Evolutionary conservation across 2,113 vertebrate species (phyloP).

Genomic region (Pseudolaguvia tuberculata): DNA sequence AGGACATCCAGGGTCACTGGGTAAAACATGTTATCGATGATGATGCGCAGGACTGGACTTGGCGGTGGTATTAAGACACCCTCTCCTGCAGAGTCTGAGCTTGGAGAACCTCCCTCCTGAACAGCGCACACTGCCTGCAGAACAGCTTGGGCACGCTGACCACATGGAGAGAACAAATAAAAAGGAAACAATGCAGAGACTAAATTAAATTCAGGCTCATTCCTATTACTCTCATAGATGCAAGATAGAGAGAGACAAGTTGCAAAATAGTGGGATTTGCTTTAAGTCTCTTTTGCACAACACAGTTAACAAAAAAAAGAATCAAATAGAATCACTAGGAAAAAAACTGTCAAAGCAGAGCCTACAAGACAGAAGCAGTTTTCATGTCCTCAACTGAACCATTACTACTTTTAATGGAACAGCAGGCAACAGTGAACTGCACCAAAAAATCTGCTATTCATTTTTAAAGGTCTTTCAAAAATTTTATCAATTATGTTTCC

Average conservation of each 20-base stretch:
- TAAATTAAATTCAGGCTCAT: background rate
- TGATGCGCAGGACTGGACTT: slow-evolving; percentile 94
- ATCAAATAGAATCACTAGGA: background rate
- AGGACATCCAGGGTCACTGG: slow-evolving; percentile 97
- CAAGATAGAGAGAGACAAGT: background rate
- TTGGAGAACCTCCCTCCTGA: slow-evolving; percentile 87
- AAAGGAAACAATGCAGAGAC: background rate
- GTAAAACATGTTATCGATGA: slow-evolving; percentile 99
- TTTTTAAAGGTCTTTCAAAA: background rate
- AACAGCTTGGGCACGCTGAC: slow-evolving; percentile 91
- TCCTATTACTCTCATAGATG: background rate
- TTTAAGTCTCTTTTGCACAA: background rate
- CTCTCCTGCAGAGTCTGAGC: slow-evolving; percentile 85
- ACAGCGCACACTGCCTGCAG: slow-evolving; percentile 94
- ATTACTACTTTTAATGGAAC: no score
- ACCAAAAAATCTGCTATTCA: background rate
- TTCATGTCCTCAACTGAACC: background rate
- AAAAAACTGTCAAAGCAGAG: background rate
- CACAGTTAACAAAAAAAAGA: background rate
- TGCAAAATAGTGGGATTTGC: background rate
- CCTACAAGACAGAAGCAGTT: background rate
- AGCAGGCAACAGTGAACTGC: background rate
- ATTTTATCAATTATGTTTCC: no score
- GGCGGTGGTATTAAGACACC: slow-evolving; percentile 84
- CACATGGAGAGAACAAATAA: background rate